These are phyloP conservation scores for Limnodromus scolopaceus DNA, from an alignment of 2,797 vertebrate genomes.

Conservation along the genomic window DNA sequence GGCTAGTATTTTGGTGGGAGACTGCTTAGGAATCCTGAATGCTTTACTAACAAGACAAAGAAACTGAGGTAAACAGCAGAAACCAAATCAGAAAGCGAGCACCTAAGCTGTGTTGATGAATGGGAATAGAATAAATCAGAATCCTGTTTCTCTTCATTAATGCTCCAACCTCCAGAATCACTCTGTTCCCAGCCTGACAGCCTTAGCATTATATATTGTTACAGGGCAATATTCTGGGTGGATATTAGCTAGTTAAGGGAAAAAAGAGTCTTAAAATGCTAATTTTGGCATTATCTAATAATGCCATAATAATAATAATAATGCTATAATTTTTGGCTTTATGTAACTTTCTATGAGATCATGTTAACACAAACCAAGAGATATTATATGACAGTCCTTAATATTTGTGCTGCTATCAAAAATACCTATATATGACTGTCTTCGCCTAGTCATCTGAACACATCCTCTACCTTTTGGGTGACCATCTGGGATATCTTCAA, in stretches of 20 bases:
- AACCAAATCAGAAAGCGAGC: background rate
- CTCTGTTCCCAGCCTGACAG: background rate
- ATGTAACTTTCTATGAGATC: background rate
- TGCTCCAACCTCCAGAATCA: background rate
- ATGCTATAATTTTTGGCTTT: background rate
- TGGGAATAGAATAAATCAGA: background rate
- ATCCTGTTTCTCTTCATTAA: conserved; percentile 14
- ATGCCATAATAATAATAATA: background rate
- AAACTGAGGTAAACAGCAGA: conserved; percentile 16
- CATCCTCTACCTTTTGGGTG: background rate
- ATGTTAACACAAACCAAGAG: background rate
- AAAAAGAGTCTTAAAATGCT: conserved; percentile 6
- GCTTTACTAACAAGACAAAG: background rate
- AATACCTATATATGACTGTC: background rate
- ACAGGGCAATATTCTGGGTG: background rate
- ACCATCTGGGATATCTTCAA: background rate
- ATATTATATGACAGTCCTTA: background rate
- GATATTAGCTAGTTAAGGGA: conserved; percentile 8
- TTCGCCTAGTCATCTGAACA: background rate
- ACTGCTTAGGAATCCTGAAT: conserved; percentile 5
- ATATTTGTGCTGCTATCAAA: background rate
- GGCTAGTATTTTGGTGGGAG: conserved; percentile 6
- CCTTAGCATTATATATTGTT: background rate
- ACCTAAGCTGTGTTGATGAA: background rate
- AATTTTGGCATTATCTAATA: conserved; percentile 53